Base-by-base conservation (phyloP, 2,888 invertebrate genomes). In the Xestia sexstrigata region DNA sequence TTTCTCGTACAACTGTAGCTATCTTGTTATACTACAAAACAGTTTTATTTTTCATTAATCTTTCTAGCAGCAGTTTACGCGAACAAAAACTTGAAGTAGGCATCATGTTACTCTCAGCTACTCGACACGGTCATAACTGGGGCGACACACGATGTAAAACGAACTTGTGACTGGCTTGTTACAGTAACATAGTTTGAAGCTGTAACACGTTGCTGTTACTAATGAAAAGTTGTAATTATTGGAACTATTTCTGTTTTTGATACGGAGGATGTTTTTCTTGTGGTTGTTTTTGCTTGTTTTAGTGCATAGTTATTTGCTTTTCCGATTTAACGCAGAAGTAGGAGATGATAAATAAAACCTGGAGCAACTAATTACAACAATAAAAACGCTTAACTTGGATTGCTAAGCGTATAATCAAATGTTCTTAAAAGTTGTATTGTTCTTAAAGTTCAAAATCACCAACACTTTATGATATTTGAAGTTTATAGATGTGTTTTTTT, bases 71-170 rank as follows among this genome's bases (percentile, higher is more conserved):
- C 67, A 67, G 39, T 63, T 71, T 79, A 60, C 23, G 35, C 47
- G 71, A 70, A 68, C 71, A 84, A 81, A 77, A 83, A 62, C 63
- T 78, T 65, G 52, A 74, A 74, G 65, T 73, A 55, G 55, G 66
- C 79, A 79, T 76, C 69, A 72, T 77, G 83, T 76, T 81, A 78
- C 81, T 71, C 66, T 73, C 47, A 49, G 72, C 73, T 58, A 69
- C 86, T 70, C 79, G 79, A 77, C 79, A 86, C 76, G 73, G 55
- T 74, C 71, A 76, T 75, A 83, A 83, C 81, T 86, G 75, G 83
- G 74, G 72, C 83, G 35, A 58, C 76, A 76, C 52, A 73, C 55
- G 82, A 72, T 83, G 79, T 74, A 70, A 79, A 76, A 76, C 69
- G 63, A 82, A 82, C 76, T 81, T 78, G 76, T 70, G 78, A 76